Percentiles rank a stretch among this genome's conserved stretches.
Conservation (phyloP, 1,140 invertebrate genomes). For the Bombus waltoni region DNA sequence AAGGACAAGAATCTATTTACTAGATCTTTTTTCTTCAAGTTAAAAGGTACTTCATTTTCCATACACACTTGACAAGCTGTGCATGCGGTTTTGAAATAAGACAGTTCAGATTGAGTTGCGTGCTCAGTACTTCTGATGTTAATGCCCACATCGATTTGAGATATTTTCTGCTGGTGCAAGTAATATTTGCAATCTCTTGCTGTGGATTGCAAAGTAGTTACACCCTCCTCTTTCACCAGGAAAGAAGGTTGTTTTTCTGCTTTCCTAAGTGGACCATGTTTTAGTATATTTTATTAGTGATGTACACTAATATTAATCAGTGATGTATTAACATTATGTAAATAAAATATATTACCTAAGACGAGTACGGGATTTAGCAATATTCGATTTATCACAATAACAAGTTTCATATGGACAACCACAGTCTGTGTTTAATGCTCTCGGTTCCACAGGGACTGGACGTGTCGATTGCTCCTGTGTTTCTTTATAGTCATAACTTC, state of each 20-base stretch:
- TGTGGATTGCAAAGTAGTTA: neutral
- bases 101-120: constrained; percentile 42
- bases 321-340: too few species aligned
- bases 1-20: neutral
- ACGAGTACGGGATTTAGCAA: neutral
- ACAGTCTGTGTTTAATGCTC: neutral
- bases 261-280: neutral
- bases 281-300: neutral
- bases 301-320: neutral
- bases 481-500: neutral
- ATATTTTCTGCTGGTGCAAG: neutral
- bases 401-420: constrained; percentile 1
- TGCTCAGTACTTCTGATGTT: neutral
- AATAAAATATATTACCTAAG: constrained; percentile 15
- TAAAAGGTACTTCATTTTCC: neutral
- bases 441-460: neutral
- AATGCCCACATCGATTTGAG: constrained; percentile 10
- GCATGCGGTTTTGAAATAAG: constrained; percentile 41
- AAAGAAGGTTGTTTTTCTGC: neutral
- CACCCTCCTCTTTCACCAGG: neutral
- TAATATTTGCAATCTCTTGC: neutral
- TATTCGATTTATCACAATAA: neutral
- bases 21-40: neutral
- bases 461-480: neutral
- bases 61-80: neutral